These are phyloP conservation scores for Pogonomyrmex californicus DNA, from an alignment of 1,140 invertebrate species.

Conservation along the genomic window DNA sequence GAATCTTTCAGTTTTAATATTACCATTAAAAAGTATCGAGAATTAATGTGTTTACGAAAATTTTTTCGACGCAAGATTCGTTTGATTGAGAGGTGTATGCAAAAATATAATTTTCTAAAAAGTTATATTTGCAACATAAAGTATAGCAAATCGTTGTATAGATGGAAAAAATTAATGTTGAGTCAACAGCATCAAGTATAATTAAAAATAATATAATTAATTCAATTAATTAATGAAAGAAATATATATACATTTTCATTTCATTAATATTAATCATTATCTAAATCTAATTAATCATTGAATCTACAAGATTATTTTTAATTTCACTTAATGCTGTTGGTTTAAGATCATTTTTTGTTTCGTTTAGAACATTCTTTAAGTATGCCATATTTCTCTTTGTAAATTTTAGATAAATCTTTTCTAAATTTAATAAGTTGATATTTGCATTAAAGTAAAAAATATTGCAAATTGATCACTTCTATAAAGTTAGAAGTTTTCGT, in stretches of 20 bases:
- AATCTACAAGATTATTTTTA: no score
- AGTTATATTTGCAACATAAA: not conserved
- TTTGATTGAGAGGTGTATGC: not conserved
- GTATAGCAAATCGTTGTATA: not conserved
- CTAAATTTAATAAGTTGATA: not conserved
- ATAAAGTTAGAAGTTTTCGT: not conserved
- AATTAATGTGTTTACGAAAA: not conserved
- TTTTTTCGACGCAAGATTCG: not conserved
- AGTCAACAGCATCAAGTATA: no score
- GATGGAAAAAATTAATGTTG: no score
- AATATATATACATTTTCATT: no score
- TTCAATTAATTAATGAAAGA: no score
- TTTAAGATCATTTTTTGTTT: no score
- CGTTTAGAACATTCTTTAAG: not conserved
- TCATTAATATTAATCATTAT: no score
- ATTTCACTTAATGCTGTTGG: no score
- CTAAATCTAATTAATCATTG: no score
- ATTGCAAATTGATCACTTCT: not conserved
- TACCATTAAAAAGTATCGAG: conserved; percentile 4
- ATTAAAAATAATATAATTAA: no score
- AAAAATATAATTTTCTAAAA: not conserved
- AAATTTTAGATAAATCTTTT: not conserved
- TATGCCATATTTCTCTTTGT: not conserved
- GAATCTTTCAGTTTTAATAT: not conserved
- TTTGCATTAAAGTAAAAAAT: not conserved